Evolutionary conservation across 2,888 invertebrate genomes (phyloP).

Genomic region (Camponotus fellah): DNA sequence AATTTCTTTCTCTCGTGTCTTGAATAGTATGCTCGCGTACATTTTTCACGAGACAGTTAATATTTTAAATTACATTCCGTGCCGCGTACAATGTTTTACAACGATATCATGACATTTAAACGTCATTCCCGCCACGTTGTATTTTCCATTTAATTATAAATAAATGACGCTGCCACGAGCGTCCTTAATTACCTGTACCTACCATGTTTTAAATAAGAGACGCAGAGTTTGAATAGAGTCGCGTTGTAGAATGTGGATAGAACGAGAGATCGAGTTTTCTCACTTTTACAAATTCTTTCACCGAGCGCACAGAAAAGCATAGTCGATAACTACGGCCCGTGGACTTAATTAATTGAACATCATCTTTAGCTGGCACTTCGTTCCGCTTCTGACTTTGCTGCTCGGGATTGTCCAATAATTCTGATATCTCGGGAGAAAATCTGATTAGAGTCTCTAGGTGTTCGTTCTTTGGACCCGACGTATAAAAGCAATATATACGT

Average conservation of each 20-base stretch:
- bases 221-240: conserved; percentile 21
- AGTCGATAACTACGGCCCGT: conserved; percentile 26
- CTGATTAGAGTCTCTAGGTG: conserved; percentile 66
- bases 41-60: conserved; percentile 19
- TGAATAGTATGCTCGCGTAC: background rate
- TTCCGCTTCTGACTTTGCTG: conserved; percentile 54
- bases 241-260: background rate
- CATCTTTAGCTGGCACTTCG: conserved; percentile 44
- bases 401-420: conserved; percentile 76
- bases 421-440: conserved; percentile 74
- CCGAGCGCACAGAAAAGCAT: background rate
- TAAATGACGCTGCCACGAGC: conserved; percentile 34
- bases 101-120: conserved; percentile 35
- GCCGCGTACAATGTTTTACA: background rate
- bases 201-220: conserved; percentile 20
- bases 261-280: background rate
- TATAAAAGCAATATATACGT: conserved; percentile 16
- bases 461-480: conserved; percentile 49
- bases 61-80: conserved; percentile 40
- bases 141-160: conserved; percentile 45
- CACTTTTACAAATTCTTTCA: background rate
- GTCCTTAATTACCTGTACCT: conserved; percentile 40
- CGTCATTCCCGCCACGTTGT: conserved; percentile 25
- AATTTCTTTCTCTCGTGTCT: background rate
- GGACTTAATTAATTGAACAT: conserved; percentile 70